phyloP scores from a whole-genome alignment of 2,113 vertebrate species.

The Cryptotis parvus region DNA sequence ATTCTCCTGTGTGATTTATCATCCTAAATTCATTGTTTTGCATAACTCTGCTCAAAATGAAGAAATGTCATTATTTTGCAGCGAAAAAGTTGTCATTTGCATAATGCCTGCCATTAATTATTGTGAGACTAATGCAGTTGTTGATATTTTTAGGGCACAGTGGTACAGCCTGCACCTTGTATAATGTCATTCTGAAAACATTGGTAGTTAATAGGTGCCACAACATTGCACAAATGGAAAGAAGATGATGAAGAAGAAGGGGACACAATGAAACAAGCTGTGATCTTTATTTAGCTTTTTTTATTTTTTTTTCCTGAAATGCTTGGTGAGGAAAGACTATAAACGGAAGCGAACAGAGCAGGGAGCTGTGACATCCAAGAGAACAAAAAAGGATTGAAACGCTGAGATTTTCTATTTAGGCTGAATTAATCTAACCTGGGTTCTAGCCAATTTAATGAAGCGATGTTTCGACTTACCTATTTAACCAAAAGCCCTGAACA shows the following conservation, averaged over 20 bases:
- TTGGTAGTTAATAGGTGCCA: constrained; percentile 90
- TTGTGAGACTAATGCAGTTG: constrained; percentile 92
- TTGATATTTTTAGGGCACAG: constrained; percentile 93
- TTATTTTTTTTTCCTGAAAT: constrained; percentile 83
- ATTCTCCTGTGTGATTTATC: constrained; percentile 91
- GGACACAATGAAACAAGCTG: constrained; percentile 86
- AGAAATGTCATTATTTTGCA: constrained; percentile 93
- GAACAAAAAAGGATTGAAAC: constrained; percentile 84
- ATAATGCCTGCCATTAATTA: constrained; percentile 94
- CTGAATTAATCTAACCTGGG: constrained; percentile 74
- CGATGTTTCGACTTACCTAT: constrained; percentile 65
- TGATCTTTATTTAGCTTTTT: constrained; percentile 89
- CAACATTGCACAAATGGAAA: constrained; percentile 88
- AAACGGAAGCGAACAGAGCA: constrained; percentile 86
- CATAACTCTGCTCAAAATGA: constrained; percentile 93
- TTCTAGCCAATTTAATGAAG: constrained; percentile 66
- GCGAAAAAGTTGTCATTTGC: constrained; percentile 93
- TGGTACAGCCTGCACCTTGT: constrained; percentile 92
- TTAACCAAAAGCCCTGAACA: constrained; percentile 42
- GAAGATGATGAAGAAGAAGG: constrained; percentile 86
- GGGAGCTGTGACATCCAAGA: constrained; percentile 84
- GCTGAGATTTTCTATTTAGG: constrained; percentile 79
- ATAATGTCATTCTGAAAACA: constrained; percentile 91
- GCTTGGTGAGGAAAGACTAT: constrained; percentile 84
- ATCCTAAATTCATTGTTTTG: constrained; percentile 92